These are phyloP conservation scores for Drosophila funebris DNA, from an alignment of 1,140 invertebrate species.

Conservation along the genomic window DNA sequence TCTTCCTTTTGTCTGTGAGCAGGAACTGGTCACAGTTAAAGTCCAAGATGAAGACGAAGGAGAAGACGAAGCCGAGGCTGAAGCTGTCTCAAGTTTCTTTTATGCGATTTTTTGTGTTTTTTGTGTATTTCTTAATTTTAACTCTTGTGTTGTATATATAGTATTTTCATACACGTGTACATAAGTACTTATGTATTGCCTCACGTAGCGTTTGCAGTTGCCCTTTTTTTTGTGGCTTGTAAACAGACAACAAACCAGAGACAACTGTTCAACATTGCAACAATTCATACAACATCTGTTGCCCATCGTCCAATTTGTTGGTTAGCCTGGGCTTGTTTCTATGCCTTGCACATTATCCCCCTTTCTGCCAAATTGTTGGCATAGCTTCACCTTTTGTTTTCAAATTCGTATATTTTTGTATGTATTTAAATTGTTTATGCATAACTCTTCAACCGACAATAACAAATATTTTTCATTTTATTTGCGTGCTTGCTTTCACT, in stretches of 20 bases:
- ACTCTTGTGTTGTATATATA: slow-evolving; percentile 36
- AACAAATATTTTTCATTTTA: slow-evolving; percentile 1
- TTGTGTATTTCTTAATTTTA: slow-evolving; percentile 67
- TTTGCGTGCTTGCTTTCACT: slow-evolving; percentile 32
- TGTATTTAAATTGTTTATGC: slow-evolving; percentile 28
- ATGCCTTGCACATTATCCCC: slow-evolving; percentile 5
- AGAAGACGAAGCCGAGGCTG: slow-evolving; percentile 12
- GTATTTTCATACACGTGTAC: slow-evolving; percentile 8
- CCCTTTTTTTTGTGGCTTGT: slow-evolving; percentile 64
- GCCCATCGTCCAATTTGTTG: slow-evolving; percentile 27
- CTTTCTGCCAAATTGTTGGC: slow-evolving; percentile 17
- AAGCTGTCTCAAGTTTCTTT: slow-evolving; percentile 53
- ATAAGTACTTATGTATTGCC: slow-evolving; percentile 13
- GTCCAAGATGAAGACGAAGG: slow-evolving; percentile 15
- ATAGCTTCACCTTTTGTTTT: slow-evolving; percentile 19
- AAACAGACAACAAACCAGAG: slow-evolving; percentile 50
- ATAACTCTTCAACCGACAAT: slow-evolving; percentile 5
- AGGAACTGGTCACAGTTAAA: slow-evolving; percentile 63
- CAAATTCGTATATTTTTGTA: slow-evolving; percentile 7
- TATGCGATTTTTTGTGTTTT: slow-evolving; percentile 43
- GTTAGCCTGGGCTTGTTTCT: not conserved
- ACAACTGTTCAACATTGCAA: slow-evolving; percentile 45
- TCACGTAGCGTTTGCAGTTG: slow-evolving; percentile 47
- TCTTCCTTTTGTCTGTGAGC: slow-evolving; percentile 73
- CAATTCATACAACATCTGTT: slow-evolving; percentile 42